These are phyloP conservation scores for Alcedo quadribrachys DNA, from an alignment of 2,797 vertebrate species.

Conservation along the genomic window DNA sequence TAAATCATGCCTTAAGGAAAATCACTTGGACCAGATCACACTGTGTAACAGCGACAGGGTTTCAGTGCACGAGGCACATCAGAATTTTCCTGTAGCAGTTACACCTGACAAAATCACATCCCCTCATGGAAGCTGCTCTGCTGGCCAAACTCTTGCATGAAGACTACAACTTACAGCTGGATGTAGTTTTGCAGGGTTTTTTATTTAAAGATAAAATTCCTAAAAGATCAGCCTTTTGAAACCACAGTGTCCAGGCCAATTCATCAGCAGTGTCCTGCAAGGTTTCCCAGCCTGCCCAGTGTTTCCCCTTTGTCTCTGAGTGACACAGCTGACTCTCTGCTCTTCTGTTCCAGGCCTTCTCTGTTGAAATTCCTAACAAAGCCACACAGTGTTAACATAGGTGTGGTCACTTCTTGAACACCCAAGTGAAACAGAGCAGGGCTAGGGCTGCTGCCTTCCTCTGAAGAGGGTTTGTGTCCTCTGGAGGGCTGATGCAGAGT, in stretches of 20 bases:
- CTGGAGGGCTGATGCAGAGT: not conserved
- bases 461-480: not conserved
- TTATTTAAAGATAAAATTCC: not conserved
- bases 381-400: rapidly evolving
- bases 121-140: not conserved
- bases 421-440: not conserved
- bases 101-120: not conserved
- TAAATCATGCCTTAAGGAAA: not conserved
- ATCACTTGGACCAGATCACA: not conserved
- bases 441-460: not conserved
- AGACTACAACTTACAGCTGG: not conserved
- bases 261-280: not conserved
- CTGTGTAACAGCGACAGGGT: not conserved
- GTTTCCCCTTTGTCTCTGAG: not conserved
- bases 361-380: not conserved
- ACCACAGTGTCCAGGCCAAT: not conserved
- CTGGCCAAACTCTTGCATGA: not conserved
- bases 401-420: not conserved
- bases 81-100: not conserved
- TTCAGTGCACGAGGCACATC: rapidly evolving
- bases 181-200: too few relatives aligned
- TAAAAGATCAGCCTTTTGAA: not conserved
- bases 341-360: not conserved
- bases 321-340: not conserved
- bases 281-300: not conserved